Evolutionary conservation across 2,888 invertebrate genomes (phyloP).

Genomic region (Pristionchus maxplancki): DNA sequence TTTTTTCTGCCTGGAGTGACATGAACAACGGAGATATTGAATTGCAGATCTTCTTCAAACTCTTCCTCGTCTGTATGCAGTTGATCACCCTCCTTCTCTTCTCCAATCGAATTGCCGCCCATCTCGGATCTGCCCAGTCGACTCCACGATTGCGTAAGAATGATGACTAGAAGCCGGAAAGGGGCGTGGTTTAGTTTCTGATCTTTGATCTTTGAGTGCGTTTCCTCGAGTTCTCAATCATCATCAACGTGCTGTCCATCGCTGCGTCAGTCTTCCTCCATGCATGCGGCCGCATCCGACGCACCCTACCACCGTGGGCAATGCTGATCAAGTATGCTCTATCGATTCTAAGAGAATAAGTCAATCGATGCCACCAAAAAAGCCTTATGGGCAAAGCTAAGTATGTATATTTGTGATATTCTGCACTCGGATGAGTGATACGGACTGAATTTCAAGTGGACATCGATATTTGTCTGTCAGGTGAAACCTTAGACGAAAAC

Average conservation of each 20-base stretch:
- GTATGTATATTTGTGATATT: too few relatives aligned
- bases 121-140: constrained; percentile 70
- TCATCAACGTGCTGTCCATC: constrained; percentile 73
- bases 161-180: neutral
- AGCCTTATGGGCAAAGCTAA: too few relatives aligned
- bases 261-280: constrained; percentile 66
- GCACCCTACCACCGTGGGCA: constrained; percentile 74
- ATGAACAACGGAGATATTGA: neutral
- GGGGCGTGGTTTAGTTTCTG: neutral
- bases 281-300: constrained; percentile 65
- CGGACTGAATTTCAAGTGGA: too few relatives aligned
- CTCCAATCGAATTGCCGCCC: constrained; percentile 72
- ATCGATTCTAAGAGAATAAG: neutral
- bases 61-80: constrained; percentile 74
- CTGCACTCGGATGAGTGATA: too few relatives aligned
- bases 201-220: constrained; percentile 62
- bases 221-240: constrained; percentile 75
- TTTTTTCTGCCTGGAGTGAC: neutral
- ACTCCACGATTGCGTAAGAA: constrained; percentile 73
- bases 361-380: too few relatives aligned
- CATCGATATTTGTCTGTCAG: too few relatives aligned
- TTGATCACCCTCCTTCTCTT: constrained; percentile 75
- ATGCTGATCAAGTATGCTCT: constrained; percentile 66
- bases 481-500: too few relatives aligned
- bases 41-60: constrained; percentile 70